Evolutionary conservation across 2,888 invertebrate species (phyloP).

Genomic region (Napeogenes inachia): DNA sequence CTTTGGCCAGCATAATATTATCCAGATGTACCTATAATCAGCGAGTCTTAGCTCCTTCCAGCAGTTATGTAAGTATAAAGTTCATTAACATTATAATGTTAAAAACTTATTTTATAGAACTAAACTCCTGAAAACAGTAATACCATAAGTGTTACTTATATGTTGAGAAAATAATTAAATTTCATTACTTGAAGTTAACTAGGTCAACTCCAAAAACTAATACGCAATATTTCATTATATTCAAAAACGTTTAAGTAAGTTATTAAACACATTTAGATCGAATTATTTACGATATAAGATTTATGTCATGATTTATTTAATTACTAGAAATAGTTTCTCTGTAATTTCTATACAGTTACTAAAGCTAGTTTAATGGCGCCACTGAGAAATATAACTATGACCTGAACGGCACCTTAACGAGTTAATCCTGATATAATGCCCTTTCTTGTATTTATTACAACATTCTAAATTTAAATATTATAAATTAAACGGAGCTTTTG

Average conservation of each 20-base stretch:
- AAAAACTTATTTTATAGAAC: conserved; percentile 26
- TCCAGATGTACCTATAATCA: conserved; percentile 32
- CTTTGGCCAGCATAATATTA: conserved; percentile 32
- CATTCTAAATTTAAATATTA: background rate
- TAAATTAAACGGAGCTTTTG: conserved; percentile 8
- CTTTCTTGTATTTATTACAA: conserved; percentile 7
- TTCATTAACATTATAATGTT: conserved; percentile 51
- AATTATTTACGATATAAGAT: too few relatives aligned
- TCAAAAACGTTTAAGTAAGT: too few relatives aligned
- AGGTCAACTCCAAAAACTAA: too few relatives aligned
- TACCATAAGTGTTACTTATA: too few relatives aligned
- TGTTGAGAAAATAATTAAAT: too few relatives aligned
- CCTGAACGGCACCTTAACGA: conserved; percentile 14
- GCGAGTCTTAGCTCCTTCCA: conserved; percentile 47
- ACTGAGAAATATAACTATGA: conserved; percentile 69
- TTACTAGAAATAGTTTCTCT: conserved; percentile 5
- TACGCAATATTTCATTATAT: too few relatives aligned
- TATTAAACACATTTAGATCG: too few relatives aligned
- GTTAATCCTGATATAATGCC: conserved; percentile 5
- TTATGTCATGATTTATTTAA: background rate
- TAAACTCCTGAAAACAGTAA: conserved; percentile 7
- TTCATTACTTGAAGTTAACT: too few relatives aligned
- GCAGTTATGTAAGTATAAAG: conserved; percentile 58
- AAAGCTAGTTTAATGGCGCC: conserved; percentile 39
- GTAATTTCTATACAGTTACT: conserved; percentile 11